Evolutionary conservation across 2,797 vertebrate genomes (phyloP).

Genomic region (Sebastes diaconus): DNA sequence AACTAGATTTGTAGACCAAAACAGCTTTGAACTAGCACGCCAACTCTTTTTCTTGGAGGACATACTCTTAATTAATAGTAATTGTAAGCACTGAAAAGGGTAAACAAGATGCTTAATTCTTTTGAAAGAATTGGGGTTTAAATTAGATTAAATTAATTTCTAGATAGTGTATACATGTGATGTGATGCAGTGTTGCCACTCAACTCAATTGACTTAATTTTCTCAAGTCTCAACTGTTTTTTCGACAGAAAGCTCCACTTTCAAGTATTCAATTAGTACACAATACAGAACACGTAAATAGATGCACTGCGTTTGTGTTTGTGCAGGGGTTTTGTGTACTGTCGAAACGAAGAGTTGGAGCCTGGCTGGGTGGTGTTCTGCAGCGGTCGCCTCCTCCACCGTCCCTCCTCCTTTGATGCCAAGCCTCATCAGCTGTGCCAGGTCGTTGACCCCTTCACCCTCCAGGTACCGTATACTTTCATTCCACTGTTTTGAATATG

Average conservation of each 20-base stretch:
- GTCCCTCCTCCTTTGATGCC: conserved; percentile 95
- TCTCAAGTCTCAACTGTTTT: neutral
- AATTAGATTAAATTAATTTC: neutral
- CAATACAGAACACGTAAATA: neutral
- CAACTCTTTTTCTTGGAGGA: neutral
- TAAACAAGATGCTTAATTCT: neutral
- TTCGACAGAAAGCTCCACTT: neutral
- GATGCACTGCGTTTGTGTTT: conserved; percentile 13
- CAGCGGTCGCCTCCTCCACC: conserved; percentile 89
- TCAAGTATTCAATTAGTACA: neutral
- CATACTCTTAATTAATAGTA: neutral
- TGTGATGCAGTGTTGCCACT: neutral
- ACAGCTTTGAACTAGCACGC: neutral
- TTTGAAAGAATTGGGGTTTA: neutral
- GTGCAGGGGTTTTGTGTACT: conserved; percentile 96
- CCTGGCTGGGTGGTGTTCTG: conserved; percentile 94
- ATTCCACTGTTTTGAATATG: neutral
- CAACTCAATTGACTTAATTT: neutral
- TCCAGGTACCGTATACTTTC: conserved; percentile 86
- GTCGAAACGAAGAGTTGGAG: conserved; percentile 96
- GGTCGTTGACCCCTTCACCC: conserved; percentile 94
- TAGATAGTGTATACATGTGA: neutral
- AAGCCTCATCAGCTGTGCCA: conserved; percentile 98
- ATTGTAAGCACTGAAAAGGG: neutral
- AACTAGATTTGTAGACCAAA: neutral